These are phyloP conservation scores for Nycticryphes semicollaris DNA, from an alignment of 2,113 vertebrate genomes.

Conservation along the genomic window DNA sequence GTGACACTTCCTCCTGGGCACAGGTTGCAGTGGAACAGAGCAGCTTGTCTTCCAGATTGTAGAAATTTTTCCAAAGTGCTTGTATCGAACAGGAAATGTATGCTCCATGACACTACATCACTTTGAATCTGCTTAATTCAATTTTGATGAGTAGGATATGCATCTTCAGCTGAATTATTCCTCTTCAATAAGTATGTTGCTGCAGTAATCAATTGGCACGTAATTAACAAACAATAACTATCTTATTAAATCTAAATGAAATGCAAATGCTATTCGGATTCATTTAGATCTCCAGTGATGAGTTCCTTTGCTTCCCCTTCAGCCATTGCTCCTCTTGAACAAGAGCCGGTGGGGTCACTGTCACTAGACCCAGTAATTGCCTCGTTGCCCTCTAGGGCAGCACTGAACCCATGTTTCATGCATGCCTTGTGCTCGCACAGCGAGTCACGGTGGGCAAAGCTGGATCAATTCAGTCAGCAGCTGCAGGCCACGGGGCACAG, in stretches of 20 bases:
- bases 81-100: not conserved
- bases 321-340: not conserved
- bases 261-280: not conserved
- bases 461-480: not conserved
- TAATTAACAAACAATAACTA: constrained; percentile 49
- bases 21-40: not conserved
- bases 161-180: constrained; percentile 30
- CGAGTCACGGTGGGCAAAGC: not conserved
- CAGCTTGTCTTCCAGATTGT: not conserved
- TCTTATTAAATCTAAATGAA: constrained; percentile 35
- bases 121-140: constrained; percentile 29
- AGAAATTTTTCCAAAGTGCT: not conserved
- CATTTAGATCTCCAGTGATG: not conserved
- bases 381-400: not conserved
- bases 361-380: not conserved
- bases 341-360: not conserved
- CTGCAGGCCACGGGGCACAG: not conserved
- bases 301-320: not conserved
- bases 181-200: constrained; percentile 52
- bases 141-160: not conserved
- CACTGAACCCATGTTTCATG: not conserved
- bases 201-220: constrained; percentile 21
- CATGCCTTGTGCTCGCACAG: not conserved
- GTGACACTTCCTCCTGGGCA: not conserved
- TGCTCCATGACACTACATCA: not conserved